phyloP scores from a whole-genome alignment of 2,113 vertebrate species.

The Lagopus muta region DNA sequence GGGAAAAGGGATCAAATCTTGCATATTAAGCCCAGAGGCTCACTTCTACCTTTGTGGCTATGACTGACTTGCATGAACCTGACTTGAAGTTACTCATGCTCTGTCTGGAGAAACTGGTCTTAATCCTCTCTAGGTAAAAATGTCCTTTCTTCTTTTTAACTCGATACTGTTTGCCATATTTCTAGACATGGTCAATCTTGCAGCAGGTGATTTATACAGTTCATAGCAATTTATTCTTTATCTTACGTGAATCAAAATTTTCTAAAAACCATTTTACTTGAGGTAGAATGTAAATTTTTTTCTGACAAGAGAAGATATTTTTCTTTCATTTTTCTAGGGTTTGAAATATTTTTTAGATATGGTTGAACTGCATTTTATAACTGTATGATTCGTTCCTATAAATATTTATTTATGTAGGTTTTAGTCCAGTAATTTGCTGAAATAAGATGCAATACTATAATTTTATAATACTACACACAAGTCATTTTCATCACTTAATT shows the following conservation, averaged over 20 bases:
- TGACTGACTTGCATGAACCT: not conserved
- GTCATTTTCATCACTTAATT: not conserved
- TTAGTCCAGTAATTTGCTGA: not conserved
- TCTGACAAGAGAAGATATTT: not conserved
- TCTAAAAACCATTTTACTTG: not conserved
- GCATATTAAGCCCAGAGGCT: constrained; percentile 28
- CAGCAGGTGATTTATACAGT: not conserved
- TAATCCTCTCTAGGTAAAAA: not conserved
- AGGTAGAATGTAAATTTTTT: not conserved
- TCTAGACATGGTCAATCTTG: not conserved
- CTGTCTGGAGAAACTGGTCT: not conserved
- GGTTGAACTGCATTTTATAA: not conserved
- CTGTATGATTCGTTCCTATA: not conserved
- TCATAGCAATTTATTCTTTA: not conserved
- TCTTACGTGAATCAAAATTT: not conserved
- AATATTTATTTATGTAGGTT: not conserved
- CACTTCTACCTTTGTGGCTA: constrained; percentile 38
- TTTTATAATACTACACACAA: not conserved
- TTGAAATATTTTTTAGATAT: not conserved
- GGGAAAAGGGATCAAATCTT: constrained; percentile 36
- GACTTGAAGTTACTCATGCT: constrained; percentile 7
- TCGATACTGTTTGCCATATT: not conserved
- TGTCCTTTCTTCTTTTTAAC: not conserved
- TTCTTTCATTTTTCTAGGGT: not conserved
- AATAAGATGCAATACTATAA: not conserved